These are phyloP conservation scores for Drosophila percnosoma DNA, from an alignment of 2,888 invertebrate species.

Conservation along the genomic window DNA sequence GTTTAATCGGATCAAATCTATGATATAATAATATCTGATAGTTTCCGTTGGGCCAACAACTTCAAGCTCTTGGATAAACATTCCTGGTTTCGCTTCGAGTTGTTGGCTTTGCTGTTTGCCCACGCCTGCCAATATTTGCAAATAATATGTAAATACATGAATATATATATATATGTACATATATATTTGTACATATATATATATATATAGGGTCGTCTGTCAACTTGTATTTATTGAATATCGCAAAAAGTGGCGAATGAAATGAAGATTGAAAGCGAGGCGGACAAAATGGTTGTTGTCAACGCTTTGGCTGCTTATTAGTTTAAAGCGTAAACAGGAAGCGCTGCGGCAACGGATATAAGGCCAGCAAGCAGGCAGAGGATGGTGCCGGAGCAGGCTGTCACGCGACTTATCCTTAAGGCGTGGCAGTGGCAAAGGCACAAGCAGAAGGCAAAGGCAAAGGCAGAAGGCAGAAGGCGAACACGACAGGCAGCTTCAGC, in stretches of 20 bases:
- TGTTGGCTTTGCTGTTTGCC: conserved; percentile 15
- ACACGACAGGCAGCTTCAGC: conserved; percentile 50
- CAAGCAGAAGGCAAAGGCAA: neutral
- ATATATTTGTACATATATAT: no score
- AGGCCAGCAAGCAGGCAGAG: conserved; percentile 27
- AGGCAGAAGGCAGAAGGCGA: neutral
- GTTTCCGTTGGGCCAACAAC: conserved; percentile 28
- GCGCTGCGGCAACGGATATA: conserved; percentile 76
- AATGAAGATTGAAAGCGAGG: conserved; percentile 70
- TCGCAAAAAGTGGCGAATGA: conserved; percentile 48
- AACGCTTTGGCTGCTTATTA: conserved; percentile 62
- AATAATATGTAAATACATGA: conserved; percentile 14
- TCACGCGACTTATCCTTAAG: conserved; percentile 1
- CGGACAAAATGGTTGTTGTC: conserved; percentile 26
- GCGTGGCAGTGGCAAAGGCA: neutral
- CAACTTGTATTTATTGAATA: conserved; percentile 70
- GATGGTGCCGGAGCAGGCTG: conserved; percentile 1
- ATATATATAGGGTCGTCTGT: conserved; percentile 21
- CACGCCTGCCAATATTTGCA: conserved; percentile 37
- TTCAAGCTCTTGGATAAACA: conserved; percentile 32
- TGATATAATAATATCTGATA: conserved; percentile 21
- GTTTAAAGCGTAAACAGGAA: conserved; percentile 78
- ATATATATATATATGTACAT: no score
- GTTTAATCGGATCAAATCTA: neutral
- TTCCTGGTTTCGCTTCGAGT: conserved; percentile 5